A percentile compares a stretch with the other conserved stretches of the same genome.
phyloP scores from a whole-genome alignment of 1,140 invertebrate species.

The Argopecten irradians region DNA sequence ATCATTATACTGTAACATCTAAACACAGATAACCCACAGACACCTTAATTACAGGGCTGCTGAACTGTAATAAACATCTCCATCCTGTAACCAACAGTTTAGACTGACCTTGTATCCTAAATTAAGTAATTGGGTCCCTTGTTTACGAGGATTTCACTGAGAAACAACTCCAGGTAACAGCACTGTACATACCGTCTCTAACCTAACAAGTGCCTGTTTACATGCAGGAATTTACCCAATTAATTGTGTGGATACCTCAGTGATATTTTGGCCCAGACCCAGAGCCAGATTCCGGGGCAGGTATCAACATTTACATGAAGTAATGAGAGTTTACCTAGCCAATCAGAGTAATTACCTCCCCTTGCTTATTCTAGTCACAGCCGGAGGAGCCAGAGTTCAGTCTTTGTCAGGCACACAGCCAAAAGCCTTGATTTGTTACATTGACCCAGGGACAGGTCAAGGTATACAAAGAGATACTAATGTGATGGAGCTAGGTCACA shows the following conservation, averaged over 20 bases:
- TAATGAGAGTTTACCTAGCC: slow-evolving; percentile 1
- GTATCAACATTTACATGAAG: slow-evolving; percentile 2
- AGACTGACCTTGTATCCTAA: not conserved
- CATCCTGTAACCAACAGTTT: not conserved
- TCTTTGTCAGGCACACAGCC: not conserved
- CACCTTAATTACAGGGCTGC: not conserved
- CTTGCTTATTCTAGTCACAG: not conserved
- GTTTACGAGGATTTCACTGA: not conserved
- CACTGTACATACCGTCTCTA: not conserved
- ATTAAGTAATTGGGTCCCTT: not conserved
- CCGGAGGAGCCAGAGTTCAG: not conserved
- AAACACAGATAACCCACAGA: not conserved
- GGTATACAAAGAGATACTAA: not conserved
- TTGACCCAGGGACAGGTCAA: not conserved
- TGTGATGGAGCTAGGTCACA: not conserved
- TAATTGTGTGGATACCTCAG: slow-evolving; percentile 15
- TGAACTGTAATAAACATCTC: not conserved
- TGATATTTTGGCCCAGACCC: not conserved
- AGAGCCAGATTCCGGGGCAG: not conserved
- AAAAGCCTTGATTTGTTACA: not conserved
- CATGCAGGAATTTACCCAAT: slow-evolving; percentile 10
- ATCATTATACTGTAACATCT: not conserved
- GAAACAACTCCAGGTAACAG: not conserved
- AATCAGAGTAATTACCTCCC: not conserved
- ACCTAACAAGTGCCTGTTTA: not conserved